These are phyloP conservation scores for Orius laevigatus DNA, from an alignment of 1,140 invertebrate species.

Conservation along the genomic window DNA sequence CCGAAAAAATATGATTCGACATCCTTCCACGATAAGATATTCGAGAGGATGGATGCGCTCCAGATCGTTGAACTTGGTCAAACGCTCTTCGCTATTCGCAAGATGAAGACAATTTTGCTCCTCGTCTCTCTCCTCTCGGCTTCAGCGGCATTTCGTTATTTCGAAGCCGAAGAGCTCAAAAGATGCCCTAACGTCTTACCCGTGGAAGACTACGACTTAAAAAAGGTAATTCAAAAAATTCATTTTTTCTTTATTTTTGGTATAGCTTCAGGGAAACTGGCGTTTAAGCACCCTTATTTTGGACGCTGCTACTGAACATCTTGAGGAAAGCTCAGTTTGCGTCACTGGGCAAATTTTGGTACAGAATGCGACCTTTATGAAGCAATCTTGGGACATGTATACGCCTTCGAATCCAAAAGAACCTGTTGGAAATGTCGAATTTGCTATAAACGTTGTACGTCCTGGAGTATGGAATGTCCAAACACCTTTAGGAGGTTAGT, in stretches of 20 bases:
- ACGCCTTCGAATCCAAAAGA: conserved; percentile 8
- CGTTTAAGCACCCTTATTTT: conserved; percentile 19
- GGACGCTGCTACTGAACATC: conserved; percentile 18
- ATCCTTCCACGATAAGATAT: no score
- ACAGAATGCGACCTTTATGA: conserved; percentile 14
- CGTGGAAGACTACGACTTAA: not conserved
- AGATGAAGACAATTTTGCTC: no score
- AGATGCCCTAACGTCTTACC: conserved; percentile 1
- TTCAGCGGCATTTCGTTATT: not conserved
- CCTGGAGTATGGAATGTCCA: conserved; percentile 18
- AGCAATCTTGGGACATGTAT: conserved; percentile 19
- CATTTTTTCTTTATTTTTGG: conserved; percentile 3
- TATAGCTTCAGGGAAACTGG: conserved; percentile 20
- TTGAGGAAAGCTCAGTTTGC: conserved; percentile 18
- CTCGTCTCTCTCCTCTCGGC: no score
- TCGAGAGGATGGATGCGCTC: no score
- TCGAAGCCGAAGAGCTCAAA: conserved; percentile 5
- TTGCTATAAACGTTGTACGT: conserved; percentile 14
- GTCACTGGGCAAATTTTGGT: conserved; percentile 18
- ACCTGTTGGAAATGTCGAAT: conserved; percentile 16
- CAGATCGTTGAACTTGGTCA: no score
- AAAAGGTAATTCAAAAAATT: conserved; percentile 3
- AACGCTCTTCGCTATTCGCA: no score
- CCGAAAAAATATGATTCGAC: no score
- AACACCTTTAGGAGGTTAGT: conserved; percentile 20